Base-by-base conservation (phyloP, 1,140 invertebrate species). In the Vollenhovia emeryi region DNA sequence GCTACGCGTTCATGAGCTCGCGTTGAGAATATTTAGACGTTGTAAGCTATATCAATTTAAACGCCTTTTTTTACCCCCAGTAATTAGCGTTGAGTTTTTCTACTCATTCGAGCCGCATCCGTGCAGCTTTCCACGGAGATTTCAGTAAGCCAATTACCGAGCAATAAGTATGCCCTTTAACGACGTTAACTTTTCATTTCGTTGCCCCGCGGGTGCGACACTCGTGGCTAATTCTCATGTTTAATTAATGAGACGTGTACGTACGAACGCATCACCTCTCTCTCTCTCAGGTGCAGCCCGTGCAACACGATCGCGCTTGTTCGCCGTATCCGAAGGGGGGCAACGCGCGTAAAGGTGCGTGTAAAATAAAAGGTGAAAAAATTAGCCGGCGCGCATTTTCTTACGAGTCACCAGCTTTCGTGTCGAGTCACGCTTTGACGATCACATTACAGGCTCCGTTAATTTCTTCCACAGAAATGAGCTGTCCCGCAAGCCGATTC, bases 361-460 rank as follows among this genome's bases (percentile, higher is more conserved):
- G 68, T 57, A 68, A 86, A 79, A 66, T 62, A 30, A 84, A 87
- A 83, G 74, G 68, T 64, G 59, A 60, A 79, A 60, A 80, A 45
- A 88, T 64, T 75, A 88, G 85, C 86, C 84, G 88, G n/a, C 86
- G 84, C 88, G 83, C 89, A 88, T 86, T 91, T 92, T 83, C 74
- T 73, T 74, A 69, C 78, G 66, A 73, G 60, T 75, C 40, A 76
- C 78, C 78, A 62, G 59, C 74, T 52, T 76, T 82, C 48, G 55
- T 78, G 85, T 82, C 48, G 71, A 89, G 89, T 92, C 86, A 92
- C 90, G 90, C 80, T 79, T 92, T 89, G 91, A 91, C 75, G 87
- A 86, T 78, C 86, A 79, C 85, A 87, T 92, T 92, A 91, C 89
- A 86, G 76, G 90, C 90, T 90, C 86, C 86, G 91, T 92, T 92